phyloP scores from a whole-genome alignment of 2,888 invertebrate species.

The Melinopterus prodromus region DNA sequence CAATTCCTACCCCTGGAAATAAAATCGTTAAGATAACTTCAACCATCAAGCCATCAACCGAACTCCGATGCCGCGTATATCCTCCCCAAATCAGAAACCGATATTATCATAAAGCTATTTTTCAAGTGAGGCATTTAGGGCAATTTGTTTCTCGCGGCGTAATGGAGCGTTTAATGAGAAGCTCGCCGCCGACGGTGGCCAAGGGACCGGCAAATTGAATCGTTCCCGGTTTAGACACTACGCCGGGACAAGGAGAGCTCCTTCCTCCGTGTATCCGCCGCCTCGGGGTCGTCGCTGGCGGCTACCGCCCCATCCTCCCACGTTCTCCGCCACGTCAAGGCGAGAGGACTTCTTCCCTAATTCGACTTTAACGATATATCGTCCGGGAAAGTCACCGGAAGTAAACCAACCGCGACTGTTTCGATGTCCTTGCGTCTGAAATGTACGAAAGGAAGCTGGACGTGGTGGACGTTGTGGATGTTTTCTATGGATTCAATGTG shows the following conservation, averaged over 20 bases:
- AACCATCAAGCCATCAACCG: too few species aligned
- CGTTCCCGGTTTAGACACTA: constrained; percentile 55
- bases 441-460: too few species aligned
- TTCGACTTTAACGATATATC: too few species aligned
- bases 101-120: constrained; percentile 58
- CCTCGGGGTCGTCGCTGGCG: constrained; percentile 8
- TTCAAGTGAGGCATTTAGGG: constrained; percentile 57
- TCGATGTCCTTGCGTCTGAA: too few species aligned
- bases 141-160: constrained; percentile 61
- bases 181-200: constrained; percentile 60
- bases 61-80: background rate
- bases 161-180: constrained; percentile 63
- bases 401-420: too few species aligned
- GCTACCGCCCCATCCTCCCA: constrained; percentile 14
- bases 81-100: constrained; percentile 21
- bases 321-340: constrained; percentile 15
- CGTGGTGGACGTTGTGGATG: too few species aligned
- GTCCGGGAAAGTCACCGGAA: too few species aligned
- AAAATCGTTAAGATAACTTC: too few species aligned
- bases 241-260: constrained; percentile 43
- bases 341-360: too few species aligned
- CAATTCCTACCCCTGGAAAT: too few species aligned
- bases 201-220: constrained; percentile 62
- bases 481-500: too few species aligned
- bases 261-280: constrained; percentile 11